phyloP scores from a whole-genome alignment of 2,888 invertebrate species.

The Harpalus rufipes region DNA sequence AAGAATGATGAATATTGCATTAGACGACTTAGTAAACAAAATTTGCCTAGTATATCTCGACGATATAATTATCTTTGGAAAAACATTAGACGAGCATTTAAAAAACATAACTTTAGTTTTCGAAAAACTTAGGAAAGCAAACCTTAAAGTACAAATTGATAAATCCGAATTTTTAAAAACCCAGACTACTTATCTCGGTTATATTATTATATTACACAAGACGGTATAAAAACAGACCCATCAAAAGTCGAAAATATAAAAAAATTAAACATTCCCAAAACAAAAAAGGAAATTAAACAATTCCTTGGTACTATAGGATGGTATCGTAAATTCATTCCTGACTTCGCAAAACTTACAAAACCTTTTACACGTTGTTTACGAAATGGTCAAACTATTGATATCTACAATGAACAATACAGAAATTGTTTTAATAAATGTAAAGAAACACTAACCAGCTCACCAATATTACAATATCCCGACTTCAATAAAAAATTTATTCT shows the following conservation, averaged over 20 bases:
- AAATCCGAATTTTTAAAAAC: conserved; percentile 66
- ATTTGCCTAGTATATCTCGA: conserved; percentile 70
- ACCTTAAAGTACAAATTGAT: conserved; percentile 46
- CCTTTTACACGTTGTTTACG: conserved; percentile 67
- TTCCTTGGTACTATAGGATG: conserved; percentile 52
- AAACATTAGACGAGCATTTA: conserved; percentile 71
- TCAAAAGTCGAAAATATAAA: conserved; percentile 69
- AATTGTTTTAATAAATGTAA: conserved; percentile 24
- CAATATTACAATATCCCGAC: conserved; percentile 32
- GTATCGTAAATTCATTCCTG: conserved; percentile 68
- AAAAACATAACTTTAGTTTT: conserved; percentile 71
- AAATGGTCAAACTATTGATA: conserved; percentile 67
- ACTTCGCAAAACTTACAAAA: conserved; percentile 69
- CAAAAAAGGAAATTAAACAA: conserved; percentile 47
- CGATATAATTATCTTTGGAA: conserved; percentile 69
- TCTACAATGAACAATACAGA: conserved; percentile 14
- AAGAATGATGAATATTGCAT: conserved; percentile 71
- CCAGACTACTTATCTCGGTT: conserved; percentile 74
- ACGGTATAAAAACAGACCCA: conserved; percentile 72
- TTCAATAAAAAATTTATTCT: conserved; percentile 36
- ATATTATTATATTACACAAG: conserved; percentile 71
- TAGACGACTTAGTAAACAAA: conserved; percentile 68
- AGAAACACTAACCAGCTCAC: conserved; percentile 4
- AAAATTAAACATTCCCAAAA: conserved; percentile 71
- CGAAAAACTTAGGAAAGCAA: conserved; percentile 68